These are phyloP conservation scores for Connochaetes taurinus DNA, from an alignment of 2,113 vertebrate species.

Conservation along the genomic window DNA sequence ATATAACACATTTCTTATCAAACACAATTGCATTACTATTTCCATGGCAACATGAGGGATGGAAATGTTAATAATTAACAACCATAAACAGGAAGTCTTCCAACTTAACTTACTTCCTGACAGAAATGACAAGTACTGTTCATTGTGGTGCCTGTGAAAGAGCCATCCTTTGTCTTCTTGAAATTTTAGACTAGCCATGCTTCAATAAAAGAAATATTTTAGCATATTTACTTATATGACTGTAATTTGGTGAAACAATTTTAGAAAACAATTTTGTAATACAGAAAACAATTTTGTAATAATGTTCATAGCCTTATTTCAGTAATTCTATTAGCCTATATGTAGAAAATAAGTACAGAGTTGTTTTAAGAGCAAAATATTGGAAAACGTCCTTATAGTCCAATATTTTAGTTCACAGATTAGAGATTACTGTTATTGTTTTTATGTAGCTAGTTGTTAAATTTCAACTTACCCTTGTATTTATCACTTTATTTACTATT, in stretches of 20 bases:
- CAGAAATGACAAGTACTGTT: neutral
- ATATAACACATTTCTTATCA: neutral
- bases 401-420: neutral
- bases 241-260: neutral
- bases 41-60: neutral
- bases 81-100: slow-evolving; percentile 48
- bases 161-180: neutral
- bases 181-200: neutral
- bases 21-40: slow-evolving; percentile 33
- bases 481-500: neutral
- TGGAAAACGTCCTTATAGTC: neutral
- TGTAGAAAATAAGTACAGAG: neutral
- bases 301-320: neutral
- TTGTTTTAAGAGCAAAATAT: neutral
- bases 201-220: neutral
- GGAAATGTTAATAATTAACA: slow-evolving; percentile 6
- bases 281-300: neutral
- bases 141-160: neutral
- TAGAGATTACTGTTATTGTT: neutral
- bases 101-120: neutral
- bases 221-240: neutral
- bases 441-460: neutral
- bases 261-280: neutral
- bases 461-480: neutral
- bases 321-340: neutral